These are phyloP conservation scores for Coelogynopora nodosa DNA, from an alignment of 2,888 invertebrate species.

Conservation along the genomic window DNA sequence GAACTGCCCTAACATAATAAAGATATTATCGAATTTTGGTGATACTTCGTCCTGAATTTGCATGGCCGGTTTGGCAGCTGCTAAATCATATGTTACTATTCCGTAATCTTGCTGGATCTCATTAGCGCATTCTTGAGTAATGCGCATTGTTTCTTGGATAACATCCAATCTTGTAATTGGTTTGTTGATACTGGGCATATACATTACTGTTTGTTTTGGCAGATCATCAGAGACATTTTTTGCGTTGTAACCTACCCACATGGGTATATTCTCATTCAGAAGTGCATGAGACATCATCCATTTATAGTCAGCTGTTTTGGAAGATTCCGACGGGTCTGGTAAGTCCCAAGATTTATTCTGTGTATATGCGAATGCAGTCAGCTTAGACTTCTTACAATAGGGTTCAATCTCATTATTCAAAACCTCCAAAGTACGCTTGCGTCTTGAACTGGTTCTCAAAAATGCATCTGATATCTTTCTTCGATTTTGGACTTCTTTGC, in stretches of 20 bases:
- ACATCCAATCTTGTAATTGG: slow-evolving; percentile 48
- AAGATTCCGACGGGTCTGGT: slow-evolving; percentile 30
- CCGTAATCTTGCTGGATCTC: slow-evolving; percentile 46
- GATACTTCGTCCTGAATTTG: slow-evolving; percentile 49
- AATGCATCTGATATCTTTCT: slow-evolving; percentile 31
- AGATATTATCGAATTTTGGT: slow-evolving; percentile 49
- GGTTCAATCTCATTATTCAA: slow-evolving; percentile 26
- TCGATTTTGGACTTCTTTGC: slow-evolving; percentile 27
- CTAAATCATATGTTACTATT: slow-evolving; percentile 48
- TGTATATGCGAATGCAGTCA: slow-evolving; percentile 21
- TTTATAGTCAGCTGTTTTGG: slow-evolving; percentile 38
- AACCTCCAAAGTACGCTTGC: slow-evolving; percentile 31
- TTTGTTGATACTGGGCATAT: slow-evolving; percentile 47
- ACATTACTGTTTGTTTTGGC: slow-evolving; percentile 46
- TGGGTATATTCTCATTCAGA: slow-evolving; percentile 39
- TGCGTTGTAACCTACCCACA: slow-evolving; percentile 49
- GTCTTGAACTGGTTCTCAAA: slow-evolving; percentile 31
- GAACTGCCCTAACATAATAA: slow-evolving; percentile 49
- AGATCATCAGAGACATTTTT: slow-evolving; percentile 39
- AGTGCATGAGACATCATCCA: slow-evolving; percentile 45
- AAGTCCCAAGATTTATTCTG: slow-evolving; percentile 15
- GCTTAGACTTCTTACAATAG: slow-evolving; percentile 29
- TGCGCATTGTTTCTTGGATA: slow-evolving; percentile 45
- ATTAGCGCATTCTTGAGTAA: slow-evolving; percentile 47
- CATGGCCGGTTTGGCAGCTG: slow-evolving; percentile 48